phyloP scores from a whole-genome alignment of 2,113 vertebrate genomes.

The Trichechus manatus region DNA sequence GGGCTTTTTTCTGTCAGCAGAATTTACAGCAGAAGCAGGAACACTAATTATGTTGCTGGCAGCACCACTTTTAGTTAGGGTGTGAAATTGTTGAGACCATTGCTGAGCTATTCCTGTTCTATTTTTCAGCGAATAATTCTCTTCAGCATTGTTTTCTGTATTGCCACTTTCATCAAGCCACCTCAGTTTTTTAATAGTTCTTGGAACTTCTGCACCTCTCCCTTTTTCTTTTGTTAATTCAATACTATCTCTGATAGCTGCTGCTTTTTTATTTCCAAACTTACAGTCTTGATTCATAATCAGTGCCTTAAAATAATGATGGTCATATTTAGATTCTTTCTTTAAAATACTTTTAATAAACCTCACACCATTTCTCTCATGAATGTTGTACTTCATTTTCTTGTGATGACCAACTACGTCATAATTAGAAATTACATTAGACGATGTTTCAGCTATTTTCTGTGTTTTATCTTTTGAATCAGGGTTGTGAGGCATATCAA shows the following conservation, averaged over 20 bases:
- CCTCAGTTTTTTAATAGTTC: slow-evolving; percentile 90
- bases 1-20: slow-evolving; percentile 80
- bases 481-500: slow-evolving; percentile 42
- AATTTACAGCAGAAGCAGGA: slow-evolving; percentile 71
- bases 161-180: slow-evolving; percentile 93
- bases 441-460: slow-evolving; percentile 65
- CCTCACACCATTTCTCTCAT: slow-evolving; percentile 82
- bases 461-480: slow-evolving; percentile 72
- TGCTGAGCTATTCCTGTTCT: slow-evolving; percentile 58
- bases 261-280: slow-evolving; percentile 86
- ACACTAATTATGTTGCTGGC: slow-evolving; percentile 60
- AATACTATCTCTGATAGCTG: slow-evolving; percentile 92
- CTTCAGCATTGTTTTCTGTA: slow-evolving; percentile 58
- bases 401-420: slow-evolving; percentile 67
- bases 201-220: slow-evolving; percentile 84
- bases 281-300: slow-evolving; percentile 80
- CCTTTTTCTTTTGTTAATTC: slow-evolving; percentile 91
- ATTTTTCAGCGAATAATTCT: slow-evolving; percentile 64
- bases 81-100: slow-evolving; percentile 52
- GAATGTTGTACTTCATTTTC: slow-evolving; percentile 69
- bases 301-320: slow-evolving; percentile 70
- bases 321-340: slow-evolving; percentile 89
- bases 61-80: slow-evolving; percentile 66
- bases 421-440: slow-evolving; percentile 64
- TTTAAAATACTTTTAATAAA: slow-evolving; percentile 94